Conservation (phyloP, 2,797 vertebrate species). For the Stomatorhinus walkeri region DNA sequence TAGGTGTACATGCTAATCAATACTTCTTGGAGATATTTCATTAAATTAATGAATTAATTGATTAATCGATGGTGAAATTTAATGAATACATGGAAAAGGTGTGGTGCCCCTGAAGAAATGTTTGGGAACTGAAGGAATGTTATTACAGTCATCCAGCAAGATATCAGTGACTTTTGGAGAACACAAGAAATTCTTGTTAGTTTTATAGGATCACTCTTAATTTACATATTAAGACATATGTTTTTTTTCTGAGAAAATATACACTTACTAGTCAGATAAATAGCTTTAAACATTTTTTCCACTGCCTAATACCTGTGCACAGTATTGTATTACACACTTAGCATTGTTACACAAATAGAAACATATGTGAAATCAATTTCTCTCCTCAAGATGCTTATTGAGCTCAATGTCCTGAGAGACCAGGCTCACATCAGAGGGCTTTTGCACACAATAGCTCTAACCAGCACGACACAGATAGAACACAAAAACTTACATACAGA, state of each 20-base stretch:
- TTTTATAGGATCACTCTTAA: background rate
- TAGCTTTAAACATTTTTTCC: background rate
- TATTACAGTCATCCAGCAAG: background rate
- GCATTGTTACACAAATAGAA: background rate
- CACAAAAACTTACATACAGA: background rate
- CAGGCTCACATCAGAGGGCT: background rate
- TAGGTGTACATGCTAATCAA: background rate
- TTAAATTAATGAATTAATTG: background rate
- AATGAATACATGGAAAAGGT: background rate
- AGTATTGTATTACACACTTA: background rate
- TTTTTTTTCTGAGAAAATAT: background rate
- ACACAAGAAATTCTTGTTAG: background rate
- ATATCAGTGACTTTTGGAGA: background rate
- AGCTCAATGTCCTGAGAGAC: background rate
- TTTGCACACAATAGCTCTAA: background rate
- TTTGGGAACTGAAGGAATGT: background rate
- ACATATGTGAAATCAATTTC: background rate
- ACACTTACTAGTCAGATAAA: background rate
- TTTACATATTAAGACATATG: background rate
- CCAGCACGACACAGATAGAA: background rate
- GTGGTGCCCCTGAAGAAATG: background rate
- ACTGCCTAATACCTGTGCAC: background rate
- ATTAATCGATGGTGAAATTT: background rate
- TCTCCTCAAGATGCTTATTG: background rate
- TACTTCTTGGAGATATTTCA: background rate